Conservation (phyloP, 2,888 invertebrate species). For the Drosophila limbata region DNA sequence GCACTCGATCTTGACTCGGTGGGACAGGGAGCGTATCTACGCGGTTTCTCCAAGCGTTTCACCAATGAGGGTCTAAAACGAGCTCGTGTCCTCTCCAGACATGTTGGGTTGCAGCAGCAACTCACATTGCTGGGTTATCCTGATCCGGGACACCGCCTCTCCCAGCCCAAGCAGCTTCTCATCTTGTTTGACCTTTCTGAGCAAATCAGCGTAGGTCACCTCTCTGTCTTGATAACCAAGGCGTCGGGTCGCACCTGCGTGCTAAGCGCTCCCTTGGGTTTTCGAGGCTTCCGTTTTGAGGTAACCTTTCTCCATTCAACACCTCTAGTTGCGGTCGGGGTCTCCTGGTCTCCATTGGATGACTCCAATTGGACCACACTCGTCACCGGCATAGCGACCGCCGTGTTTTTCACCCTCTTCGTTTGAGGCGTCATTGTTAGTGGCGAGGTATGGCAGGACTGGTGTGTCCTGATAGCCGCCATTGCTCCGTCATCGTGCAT, state of each 20-base stretch:
- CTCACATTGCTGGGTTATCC: neutral
- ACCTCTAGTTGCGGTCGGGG: neutral
- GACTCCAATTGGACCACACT: neutral
- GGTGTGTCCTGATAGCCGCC: no score
- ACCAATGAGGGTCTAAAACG: neutral
- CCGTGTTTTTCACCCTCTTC: no score
- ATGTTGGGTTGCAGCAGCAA: neutral
- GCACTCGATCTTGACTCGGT: slow-evolving; percentile 3
- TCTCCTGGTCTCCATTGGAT: neutral
- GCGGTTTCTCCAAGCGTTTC: neutral
- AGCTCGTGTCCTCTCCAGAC: neutral
- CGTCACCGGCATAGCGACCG: no score
- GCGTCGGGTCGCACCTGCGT: neutral
- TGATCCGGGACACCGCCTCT: neutral
- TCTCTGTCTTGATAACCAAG: neutral
- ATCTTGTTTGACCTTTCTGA: neutral
- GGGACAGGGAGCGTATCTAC: neutral
- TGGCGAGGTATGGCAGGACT: no score
- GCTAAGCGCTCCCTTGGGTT: neutral
- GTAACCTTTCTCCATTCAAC: neutral
- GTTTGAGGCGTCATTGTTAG: no score
- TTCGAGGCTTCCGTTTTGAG: slow-evolving; percentile 1
- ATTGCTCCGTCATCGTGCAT: no score
- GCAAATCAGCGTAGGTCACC: neutral
- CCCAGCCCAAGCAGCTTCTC: neutral